These are phyloP conservation scores for Mycteria americana DNA, from an alignment of 2,797 vertebrate genomes.

Conservation along the genomic window DNA sequence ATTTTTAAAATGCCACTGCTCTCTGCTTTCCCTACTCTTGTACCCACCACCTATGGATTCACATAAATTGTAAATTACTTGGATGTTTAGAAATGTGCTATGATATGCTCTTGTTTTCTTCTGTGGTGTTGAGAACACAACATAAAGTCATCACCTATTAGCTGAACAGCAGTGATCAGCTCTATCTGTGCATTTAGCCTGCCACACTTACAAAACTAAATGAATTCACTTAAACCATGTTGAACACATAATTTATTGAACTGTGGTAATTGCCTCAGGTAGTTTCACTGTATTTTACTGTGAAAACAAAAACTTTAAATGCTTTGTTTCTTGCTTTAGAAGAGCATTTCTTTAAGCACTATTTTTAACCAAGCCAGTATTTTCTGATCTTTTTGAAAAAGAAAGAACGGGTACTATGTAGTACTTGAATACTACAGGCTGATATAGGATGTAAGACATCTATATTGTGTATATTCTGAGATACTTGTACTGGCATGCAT, in stretches of 20 bases:
- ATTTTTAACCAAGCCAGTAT: background rate
- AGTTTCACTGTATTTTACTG: background rate
- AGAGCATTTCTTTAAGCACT: background rate
- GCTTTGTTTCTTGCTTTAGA: background rate
- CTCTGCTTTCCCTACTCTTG: background rate
- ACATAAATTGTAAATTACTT: background rate
- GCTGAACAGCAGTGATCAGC: background rate
- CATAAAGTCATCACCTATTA: background rate
- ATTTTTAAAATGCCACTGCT: background rate
- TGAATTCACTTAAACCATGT: background rate
- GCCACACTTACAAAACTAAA: background rate
- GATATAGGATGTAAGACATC: background rate
- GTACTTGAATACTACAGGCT: background rate
- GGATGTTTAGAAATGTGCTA: background rate
- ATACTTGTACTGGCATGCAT: background rate
- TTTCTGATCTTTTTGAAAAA: background rate
- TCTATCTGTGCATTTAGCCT: background rate
- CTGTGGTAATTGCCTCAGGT: background rate
- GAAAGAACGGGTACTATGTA: background rate
- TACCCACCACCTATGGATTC: background rate
- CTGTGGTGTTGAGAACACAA: background rate
- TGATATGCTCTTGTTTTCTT: background rate
- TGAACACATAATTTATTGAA: background rate
- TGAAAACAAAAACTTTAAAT: background rate
- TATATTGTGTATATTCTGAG: background rate